Percentiles rank a stretch among this genome's conserved stretches.
Conservation (phyloP, 2,797 vertebrate genomes). For the Pseudomugil gertrudae region DNA sequence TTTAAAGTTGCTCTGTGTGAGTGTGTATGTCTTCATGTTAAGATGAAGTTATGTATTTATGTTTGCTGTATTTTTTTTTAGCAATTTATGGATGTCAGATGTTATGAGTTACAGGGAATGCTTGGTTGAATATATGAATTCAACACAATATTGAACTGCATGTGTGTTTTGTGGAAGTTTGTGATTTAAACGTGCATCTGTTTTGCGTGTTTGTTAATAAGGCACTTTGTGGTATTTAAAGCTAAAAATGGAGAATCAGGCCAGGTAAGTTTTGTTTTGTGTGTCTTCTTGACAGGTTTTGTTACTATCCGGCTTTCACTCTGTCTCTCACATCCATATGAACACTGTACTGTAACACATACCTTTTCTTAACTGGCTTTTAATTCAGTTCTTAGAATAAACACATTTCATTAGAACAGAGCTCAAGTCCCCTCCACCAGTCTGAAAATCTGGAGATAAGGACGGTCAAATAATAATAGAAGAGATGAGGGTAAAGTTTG, state of each 20-base stretch:
- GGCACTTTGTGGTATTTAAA: conserved; percentile 24
- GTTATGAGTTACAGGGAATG: conserved; percentile 51
- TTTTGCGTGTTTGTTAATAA: conserved; percentile 26
- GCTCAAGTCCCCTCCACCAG: not conserved
- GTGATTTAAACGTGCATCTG: conserved; percentile 15
- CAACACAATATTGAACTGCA: conserved; percentile 38
- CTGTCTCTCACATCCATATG: conserved; percentile 16
- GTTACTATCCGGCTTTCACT: conserved; percentile 26
- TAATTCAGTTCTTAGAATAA: conserved; percentile 37
- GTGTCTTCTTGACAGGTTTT: conserved; percentile 42
- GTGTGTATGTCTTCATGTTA: conserved; percentile 11
- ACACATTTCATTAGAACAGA: conserved; percentile 38
- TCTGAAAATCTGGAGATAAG: not conserved
- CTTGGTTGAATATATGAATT: conserved; percentile 56
- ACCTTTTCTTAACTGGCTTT: conserved; percentile 13
- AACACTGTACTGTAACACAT: not conserved
- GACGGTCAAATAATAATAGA: conserved; percentile 17
- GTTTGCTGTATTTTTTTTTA: conserved; percentile 11
- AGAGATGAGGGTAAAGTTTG: conserved; percentile 45
- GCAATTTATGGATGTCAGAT: conserved; percentile 36
- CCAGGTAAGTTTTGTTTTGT: conserved; percentile 45
- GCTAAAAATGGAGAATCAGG: conserved; percentile 50
- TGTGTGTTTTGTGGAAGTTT: conserved; percentile 23
- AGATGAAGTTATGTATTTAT: conserved; percentile 21
- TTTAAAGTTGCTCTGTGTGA: conserved; percentile 43